These are phyloP conservation scores for Ennomos fuscantarius DNA, from an alignment of 2,888 invertebrate genomes.

Conservation along the genomic window DNA sequence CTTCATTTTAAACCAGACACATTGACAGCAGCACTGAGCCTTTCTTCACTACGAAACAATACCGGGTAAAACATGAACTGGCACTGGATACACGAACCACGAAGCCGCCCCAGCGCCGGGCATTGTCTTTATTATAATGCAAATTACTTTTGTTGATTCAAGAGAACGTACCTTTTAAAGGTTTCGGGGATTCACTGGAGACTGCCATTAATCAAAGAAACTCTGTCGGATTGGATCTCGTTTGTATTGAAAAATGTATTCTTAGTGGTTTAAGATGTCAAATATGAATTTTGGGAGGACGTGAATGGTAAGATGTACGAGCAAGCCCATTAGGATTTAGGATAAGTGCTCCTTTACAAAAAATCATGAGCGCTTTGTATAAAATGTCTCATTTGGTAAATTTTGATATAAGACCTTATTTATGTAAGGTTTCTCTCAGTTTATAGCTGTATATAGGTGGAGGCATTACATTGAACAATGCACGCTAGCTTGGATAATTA, in stretches of 20 bases:
- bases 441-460: too few species aligned
- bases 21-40: conserved; percentile 52
- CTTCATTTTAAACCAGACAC: conserved; percentile 42
- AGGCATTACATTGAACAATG: too few species aligned
- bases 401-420: too few species aligned
- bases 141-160: conserved; percentile 50
- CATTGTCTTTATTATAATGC: conserved; percentile 49
- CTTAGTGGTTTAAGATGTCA: conserved; percentile 11
- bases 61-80: conserved; percentile 24
- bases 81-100: conserved; percentile 24
- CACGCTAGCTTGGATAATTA: too few species aligned
- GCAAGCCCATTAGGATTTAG: background rate
- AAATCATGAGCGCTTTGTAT: too few species aligned
- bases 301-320: conserved; percentile 11
- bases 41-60: conserved; percentile 47
- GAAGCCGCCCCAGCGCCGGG: conserved; percentile 22
- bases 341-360: background rate
- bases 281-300: conserved; percentile 11
- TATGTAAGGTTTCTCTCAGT: too few species aligned
- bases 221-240: conserved; percentile 26
- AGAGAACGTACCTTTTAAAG: conserved; percentile 36
- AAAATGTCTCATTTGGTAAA: too few species aligned
- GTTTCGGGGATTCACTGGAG: conserved; percentile 26
- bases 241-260: conserved; percentile 18
- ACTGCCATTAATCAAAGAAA: conserved; percentile 41